Evolutionary conservation across 2,113 vertebrate species (phyloP).

Genomic region (Microtus pennsylvanicus): DNA sequence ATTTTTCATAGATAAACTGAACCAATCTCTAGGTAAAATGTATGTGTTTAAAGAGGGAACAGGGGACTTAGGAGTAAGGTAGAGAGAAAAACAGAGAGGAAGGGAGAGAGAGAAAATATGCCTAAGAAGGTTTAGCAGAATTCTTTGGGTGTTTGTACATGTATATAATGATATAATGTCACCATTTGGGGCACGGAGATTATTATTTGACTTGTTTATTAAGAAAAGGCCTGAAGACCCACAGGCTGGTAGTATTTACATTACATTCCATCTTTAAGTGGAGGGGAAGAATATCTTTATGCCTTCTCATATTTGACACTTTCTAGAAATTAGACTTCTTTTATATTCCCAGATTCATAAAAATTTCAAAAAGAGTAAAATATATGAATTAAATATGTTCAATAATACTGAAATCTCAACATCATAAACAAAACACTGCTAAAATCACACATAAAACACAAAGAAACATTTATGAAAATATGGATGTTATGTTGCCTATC

Average conservation of each 20-base stretch:
- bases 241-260: neutral
- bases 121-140: too few relatives aligned
- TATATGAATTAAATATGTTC: neutral
- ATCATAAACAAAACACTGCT: neutral
- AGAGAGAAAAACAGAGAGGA: neutral
- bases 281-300: neutral
- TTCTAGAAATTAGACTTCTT: neutral
- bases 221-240: neutral
- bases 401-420: neutral
- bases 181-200: neutral
- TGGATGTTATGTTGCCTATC: neutral
- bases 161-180: neutral
- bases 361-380: conserved; percentile 13
- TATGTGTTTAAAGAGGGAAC: neutral
- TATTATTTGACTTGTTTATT: conserved; percentile 13
- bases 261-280: neutral
- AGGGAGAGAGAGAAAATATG: neutral
- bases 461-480: neutral
- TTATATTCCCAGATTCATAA: neutral
- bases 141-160: neutral
- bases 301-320: neutral
- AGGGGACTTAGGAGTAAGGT: rapidly evolving
- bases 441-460: neutral
- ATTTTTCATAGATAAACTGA: neutral
- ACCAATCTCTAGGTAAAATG: neutral